Base-by-base conservation (phyloP, 53 echinoderm and acorn worm species). In the Patiria pectinifera region DNA sequence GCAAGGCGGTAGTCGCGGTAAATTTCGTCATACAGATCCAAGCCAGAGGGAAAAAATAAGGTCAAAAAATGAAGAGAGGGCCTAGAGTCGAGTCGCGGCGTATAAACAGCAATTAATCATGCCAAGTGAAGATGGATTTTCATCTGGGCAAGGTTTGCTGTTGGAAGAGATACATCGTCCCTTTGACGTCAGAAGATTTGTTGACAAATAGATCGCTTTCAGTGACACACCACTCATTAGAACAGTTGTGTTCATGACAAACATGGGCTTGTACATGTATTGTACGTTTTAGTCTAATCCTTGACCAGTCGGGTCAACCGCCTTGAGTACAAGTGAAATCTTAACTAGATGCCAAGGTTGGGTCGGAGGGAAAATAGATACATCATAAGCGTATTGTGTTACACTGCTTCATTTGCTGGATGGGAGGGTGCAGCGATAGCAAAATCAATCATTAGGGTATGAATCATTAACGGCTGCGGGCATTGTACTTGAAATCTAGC, bases 81-180 rank as follows among this genome's bases (percentile, higher is more conserved):
- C 19, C 53, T 1, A 2, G 53, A 53, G 53, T 66, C 19, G 53
- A 53, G 53, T 66, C 19, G 19, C 66, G 19, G 3, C 74, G 3
- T 74, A n/a, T 24, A 74, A 74, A 74, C 74, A 74, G 22, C 19
- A 24, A 74, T 74, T 74, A 74, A 74, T 74, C 74, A 74, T 24
- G 22, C 74, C 22, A 22, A 16, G 15, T 6, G 74, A 21, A 74
- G 74, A 74, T 74, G 22, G 74, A 74, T 18, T 18, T 74, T 74
- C 74, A 74, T 74, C 74, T 74, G 15, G 74, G 24, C 22, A 15
- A 18, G 69, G 69, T 53, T 66, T 66, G 66, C 14, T 18, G 66
- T 66, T 18, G 10, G 66, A 66, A 66, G 60, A 60, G 53, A 16
- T 66, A 18, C 19, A 0, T 18, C 0, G 66, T 14, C 66, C 19